Conservation (phyloP, 2,113 vertebrate genomes). For the Periophthalmus modestus region DNA sequence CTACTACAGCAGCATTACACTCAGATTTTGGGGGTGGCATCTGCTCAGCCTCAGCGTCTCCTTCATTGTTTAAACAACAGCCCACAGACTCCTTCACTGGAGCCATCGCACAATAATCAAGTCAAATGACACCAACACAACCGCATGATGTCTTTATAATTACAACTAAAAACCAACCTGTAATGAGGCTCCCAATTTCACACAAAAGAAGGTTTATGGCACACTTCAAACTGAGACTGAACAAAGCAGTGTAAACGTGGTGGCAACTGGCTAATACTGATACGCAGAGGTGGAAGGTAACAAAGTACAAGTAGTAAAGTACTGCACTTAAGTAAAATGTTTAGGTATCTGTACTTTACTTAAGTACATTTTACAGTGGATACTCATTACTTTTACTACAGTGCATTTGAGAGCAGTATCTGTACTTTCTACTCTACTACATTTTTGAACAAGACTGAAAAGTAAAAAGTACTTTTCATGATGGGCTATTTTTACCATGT, state of each 20-base stretch:
- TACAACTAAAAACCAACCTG: conserved; percentile 21
- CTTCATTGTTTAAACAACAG: conserved; percentile 10
- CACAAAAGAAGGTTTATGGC: conserved; percentile 34
- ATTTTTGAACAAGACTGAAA: too few species aligned
- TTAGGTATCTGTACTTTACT: too few species aligned
- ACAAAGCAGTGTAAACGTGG: conserved; percentile 26
- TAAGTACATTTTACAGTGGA: too few species aligned
- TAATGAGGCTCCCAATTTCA: not conserved
- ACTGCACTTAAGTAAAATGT: too few species aligned
- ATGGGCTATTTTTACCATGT: too few species aligned
- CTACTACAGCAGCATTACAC: not conserved
- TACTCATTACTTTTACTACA: too few species aligned
- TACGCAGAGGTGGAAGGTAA: too few species aligned
- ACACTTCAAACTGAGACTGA: conserved; percentile 16
- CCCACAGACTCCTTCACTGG: conserved; percentile 11
- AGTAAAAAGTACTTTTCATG: too few species aligned
- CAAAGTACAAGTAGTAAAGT: too few species aligned
- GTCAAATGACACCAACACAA: conserved; percentile 17
- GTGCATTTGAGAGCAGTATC: too few species aligned
- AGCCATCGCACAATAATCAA: conserved; percentile 33
- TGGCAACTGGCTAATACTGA: conserved; percentile 54
- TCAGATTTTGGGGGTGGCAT: conserved; percentile 14
- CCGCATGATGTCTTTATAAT: conserved; percentile 29
- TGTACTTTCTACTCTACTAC: too few species aligned
- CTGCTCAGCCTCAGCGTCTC: conserved; percentile 7